These are phyloP conservation scores for Spea hammondii DNA, from an alignment of 2,797 vertebrate genomes.

Conservation along the genomic window DNA sequence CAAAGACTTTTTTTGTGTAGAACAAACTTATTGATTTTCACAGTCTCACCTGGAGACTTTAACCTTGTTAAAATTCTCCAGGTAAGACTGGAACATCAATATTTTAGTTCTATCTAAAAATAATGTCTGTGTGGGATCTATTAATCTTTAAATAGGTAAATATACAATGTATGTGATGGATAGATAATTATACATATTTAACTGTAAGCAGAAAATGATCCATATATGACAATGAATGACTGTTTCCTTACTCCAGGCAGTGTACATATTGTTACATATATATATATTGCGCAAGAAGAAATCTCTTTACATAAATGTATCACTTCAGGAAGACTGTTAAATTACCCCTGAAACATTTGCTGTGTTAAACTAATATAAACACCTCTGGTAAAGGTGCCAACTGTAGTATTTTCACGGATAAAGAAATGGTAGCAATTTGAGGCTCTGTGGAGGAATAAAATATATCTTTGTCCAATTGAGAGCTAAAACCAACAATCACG, in stretches of 20 bases:
- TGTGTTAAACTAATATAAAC: conserved; percentile 31
- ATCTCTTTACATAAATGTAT: conserved; percentile 15
- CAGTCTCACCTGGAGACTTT: background rate
- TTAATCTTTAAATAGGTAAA: too few relatives aligned
- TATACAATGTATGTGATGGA: too few relatives aligned
- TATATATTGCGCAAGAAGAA: background rate
- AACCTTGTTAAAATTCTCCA: background rate
- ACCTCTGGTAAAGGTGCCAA: conserved; percentile 10
- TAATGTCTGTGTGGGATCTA: too few relatives aligned
- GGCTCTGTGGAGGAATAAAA: conserved; percentile 7
- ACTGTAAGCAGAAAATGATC: background rate
- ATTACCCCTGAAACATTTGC: conserved; percentile 27
- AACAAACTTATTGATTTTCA: background rate
- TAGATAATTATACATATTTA: too few relatives aligned
- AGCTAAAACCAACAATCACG: conserved; percentile 35
- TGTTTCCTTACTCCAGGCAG: background rate
- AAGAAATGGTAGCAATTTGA: conserved; percentile 26
- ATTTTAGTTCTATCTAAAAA: background rate
- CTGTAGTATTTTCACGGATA: conserved; percentile 26
- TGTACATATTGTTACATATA: background rate
- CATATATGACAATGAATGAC: background rate
- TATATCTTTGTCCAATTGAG: conserved; percentile 29
- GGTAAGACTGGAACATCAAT: background rate
- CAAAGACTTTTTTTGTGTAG: background rate
- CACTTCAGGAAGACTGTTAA: conserved; percentile 13